Percentiles rank a stretch among this genome's conserved stretches.
These are phyloP conservation scores for Dolichopus griseipennis DNA, from an alignment of 2,888 invertebrate species.

Conservation along the genomic window DNA sequence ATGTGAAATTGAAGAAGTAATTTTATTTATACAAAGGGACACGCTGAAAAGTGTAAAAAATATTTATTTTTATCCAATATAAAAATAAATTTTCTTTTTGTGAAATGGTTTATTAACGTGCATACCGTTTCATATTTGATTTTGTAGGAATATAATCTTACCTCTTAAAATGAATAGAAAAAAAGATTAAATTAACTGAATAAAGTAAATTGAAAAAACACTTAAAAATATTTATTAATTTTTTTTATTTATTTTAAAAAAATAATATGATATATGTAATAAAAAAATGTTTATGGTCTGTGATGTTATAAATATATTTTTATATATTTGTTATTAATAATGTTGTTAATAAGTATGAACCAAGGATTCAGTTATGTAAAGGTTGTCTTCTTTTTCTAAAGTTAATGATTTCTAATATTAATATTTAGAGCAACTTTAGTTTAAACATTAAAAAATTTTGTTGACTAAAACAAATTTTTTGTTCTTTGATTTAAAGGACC, in stretches of 20 bases:
- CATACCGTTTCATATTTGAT: not conserved
- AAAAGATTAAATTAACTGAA: not conserved
- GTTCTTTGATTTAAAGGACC: no score
- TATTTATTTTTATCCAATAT: not conserved
- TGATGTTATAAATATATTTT: slow-evolving; percentile 33
- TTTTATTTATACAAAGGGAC: not conserved
- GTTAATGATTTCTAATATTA: not conserved
- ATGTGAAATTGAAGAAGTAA: not conserved
- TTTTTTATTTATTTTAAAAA: slow-evolving; percentile 23
- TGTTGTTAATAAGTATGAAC: slow-evolving; percentile 27
- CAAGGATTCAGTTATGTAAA: not conserved
- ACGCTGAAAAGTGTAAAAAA: not conserved
- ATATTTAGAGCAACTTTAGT: no score
- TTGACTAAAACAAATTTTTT: not conserved
- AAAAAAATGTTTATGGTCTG: slow-evolving; percentile 30
- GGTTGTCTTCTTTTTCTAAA: not conserved
- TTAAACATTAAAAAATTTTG: no score
- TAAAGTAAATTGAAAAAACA: not conserved
- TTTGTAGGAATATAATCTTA: no score
- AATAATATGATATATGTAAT: slow-evolving; percentile 17
- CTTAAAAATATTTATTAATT: slow-evolving; percentile 13
- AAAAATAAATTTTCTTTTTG: not conserved
- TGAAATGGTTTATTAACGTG: not conserved
- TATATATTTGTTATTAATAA: slow-evolving; percentile 32
- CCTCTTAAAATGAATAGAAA: not conserved